Base-by-base conservation (phyloP, 2,113 vertebrate genomes). In the Serilophus lunatus region DNA sequence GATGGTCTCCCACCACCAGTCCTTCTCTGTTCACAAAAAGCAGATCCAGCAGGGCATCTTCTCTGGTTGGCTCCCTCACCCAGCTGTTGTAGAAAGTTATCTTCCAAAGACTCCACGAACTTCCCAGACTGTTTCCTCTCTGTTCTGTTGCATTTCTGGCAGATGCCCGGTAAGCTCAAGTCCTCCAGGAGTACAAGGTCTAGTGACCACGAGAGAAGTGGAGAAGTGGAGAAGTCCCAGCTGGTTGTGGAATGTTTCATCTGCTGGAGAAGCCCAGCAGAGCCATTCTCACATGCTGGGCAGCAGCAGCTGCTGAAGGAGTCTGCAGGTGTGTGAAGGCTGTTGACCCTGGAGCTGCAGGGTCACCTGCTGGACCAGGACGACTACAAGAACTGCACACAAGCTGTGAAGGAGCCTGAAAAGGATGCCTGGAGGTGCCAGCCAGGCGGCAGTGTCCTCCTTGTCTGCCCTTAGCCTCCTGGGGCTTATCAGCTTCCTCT, bases 301-400 rank as follows among this genome's bases (percentile, higher is more conserved):
- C 53, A 19, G 29, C 33, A 57, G 54, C 33, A 57, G 54, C 54
- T n/a, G 38, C 61, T 42, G 28, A 38, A 64, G 38, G 10, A 29
- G 28, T 7, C 61, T 42, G 29, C 29, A 75, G 54, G 85, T 92
- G 15, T 79, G 82, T 3, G 86, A 92, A 65, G 93, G 59, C 96
- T 99, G 92, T 96, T 99, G 91, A 97, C 99, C 36, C 97, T 98
- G 93, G 98, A 99, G 96, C 97, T 99, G 92, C 98, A 98, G 69
- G 92, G 97, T 61, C 97, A 98, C 49, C 98, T 99, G 86, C 98
- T 99, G 95, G 99, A 99, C 97, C 97, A 95, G 61, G 98, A 98
- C 70, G 98, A 99, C 97, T 99, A 99, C 96, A 98, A 97, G 64
- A 98, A 97, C 81, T 98, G 99, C 74, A 98, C 98, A 28, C 98